Base-by-base conservation (phyloP, 1,140 invertebrate species). In the Homalodisca vitripennis region DNA sequence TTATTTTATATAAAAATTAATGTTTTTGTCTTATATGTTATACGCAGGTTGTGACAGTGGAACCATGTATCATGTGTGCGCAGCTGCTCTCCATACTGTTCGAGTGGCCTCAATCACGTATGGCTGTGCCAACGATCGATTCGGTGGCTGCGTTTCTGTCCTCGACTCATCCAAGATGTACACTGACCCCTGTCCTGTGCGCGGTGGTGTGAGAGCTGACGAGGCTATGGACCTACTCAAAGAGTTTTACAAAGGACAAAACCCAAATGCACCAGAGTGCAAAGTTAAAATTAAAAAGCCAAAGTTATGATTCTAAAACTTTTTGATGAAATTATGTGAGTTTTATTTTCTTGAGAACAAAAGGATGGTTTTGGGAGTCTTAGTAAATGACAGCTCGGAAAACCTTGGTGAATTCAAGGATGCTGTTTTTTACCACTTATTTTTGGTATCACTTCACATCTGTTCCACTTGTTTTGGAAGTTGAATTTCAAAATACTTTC, bases 31-130 rank as follows among this genome's bases (percentile, higher is more conserved):
- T 41, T 6, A 10, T 10, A 10, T 10, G 17, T 41, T 41, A 6
- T 41, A 10, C 34, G 69, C 88, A 92, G 1, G 86, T 97, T 74
- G 97, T 99, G 2, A 98, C 95, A 1, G 95, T 99, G 1, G 98
- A 99, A 80, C 98, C 98, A 0, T 99, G 98, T 81, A 95, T 98
- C 62, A 99, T 99, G 97, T 99, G 98, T 84, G n/a, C n/a, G 92
- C 94, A 17, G 88, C 91, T 22, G 95, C 95, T 27, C 80, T 99
- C 12, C 86, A 91, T 77, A 85, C 91, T 72, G 78, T 97, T 30
- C 81, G 84, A 70, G 82, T 98, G 20, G 84, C 84, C 66, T 84
- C 86, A 76, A 90, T 99, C 67, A 81, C 94, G 55, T 99, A 92
- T 83, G 97, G 97, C 14, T 98, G 97, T 82, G 82, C 83, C 34